These are phyloP conservation scores for Alfaro cultratus DNA, from an alignment of 2,797 vertebrate genomes.

Conservation along the genomic window DNA sequence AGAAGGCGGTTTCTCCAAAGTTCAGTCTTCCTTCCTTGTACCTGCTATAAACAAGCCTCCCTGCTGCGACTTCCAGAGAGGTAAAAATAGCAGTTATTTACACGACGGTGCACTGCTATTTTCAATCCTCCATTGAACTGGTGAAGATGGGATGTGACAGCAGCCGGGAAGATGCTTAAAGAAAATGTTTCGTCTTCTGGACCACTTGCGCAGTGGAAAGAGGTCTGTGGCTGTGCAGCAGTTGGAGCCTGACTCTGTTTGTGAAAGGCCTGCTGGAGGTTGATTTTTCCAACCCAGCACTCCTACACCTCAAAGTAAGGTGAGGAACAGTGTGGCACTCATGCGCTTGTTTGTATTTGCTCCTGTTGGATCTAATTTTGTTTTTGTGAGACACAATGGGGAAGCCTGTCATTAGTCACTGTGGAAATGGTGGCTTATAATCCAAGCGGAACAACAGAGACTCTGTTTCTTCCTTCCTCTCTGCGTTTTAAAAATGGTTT, in stretches of 20 bases:
- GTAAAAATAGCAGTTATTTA: conserved; percentile 29
- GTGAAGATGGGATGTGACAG: conserved; percentile 36
- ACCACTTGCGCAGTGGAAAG: conserved; percentile 49
- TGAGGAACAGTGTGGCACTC: conserved; percentile 28
- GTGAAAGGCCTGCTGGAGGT: conserved; percentile 40
- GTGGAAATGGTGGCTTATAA: conserved; percentile 26
- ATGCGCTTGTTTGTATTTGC: conserved; percentile 47
- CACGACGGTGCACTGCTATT: conserved; percentile 15
- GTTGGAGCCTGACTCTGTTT: conserved; percentile 43
- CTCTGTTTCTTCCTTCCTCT: conserved; percentile 36
- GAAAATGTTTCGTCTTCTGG: conserved; percentile 46
- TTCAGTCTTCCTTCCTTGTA: conserved; percentile 14
- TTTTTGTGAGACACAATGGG: conserved; percentile 47
- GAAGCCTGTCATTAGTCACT: conserved; percentile 48
- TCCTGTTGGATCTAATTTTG: conserved; percentile 54
- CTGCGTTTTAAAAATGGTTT: conserved; percentile 9
- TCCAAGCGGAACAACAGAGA: conserved; percentile 40
- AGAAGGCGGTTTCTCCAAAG: conserved; percentile 15
- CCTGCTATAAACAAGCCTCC: conserved; percentile 24
- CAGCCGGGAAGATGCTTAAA: conserved; percentile 36
- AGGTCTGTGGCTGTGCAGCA: conserved; percentile 19
- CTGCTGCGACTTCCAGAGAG: conserved; percentile 5
- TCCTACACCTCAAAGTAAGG: conserved; percentile 20
- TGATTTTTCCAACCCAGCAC: conserved; percentile 46
- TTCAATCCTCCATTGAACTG: conserved; percentile 4